Conservation (phyloP, 2,888 invertebrate genomes). For the Lucinisca nassula region DNA sequence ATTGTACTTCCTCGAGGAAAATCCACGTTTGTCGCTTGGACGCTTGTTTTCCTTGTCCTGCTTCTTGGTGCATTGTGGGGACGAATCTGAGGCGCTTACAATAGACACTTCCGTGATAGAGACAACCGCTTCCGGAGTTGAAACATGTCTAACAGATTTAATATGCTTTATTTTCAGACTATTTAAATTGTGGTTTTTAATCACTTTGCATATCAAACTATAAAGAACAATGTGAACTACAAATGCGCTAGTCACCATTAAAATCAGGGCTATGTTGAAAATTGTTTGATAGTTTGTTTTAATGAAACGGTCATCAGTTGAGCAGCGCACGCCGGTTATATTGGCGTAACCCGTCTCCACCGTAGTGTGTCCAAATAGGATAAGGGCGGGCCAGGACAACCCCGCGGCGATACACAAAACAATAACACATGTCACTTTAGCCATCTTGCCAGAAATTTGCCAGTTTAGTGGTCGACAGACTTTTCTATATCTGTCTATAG, state of each 20-base stretch:
- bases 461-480: slow-evolving; percentile 75
- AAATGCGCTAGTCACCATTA: slow-evolving; percentile 65
- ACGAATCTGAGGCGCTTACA: neutral
- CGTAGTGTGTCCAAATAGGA: slow-evolving; percentile 74
- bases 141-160: neutral
- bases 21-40: neutral
- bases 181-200: slow-evolving; percentile 34
- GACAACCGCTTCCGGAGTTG: neutral
- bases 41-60: neutral
- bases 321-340: slow-evolving; percentile 74
- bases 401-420: slow-evolving; percentile 50
- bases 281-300: slow-evolving; percentile 67
- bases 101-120: neutral
- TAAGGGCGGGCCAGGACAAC: slow-evolving; percentile 72
- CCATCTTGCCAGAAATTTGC: slow-evolving; percentile 67
- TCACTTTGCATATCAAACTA: slow-evolving; percentile 56
- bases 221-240: slow-evolving; percentile 71
- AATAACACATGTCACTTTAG: slow-evolving; percentile 52
- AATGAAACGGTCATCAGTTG: slow-evolving; percentile 66
- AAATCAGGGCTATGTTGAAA: slow-evolving; percentile 71
- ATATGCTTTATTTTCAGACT: neutral
- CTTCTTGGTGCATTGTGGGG: neutral
- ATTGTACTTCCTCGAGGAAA: neutral
- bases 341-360: slow-evolving; percentile 58
- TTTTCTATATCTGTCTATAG: slow-evolving; percentile 72